These are phyloP conservation scores for Ibidorhyncha struthersii DNA, from an alignment of 2,113 vertebrate genomes.

Conservation along the genomic window DNA sequence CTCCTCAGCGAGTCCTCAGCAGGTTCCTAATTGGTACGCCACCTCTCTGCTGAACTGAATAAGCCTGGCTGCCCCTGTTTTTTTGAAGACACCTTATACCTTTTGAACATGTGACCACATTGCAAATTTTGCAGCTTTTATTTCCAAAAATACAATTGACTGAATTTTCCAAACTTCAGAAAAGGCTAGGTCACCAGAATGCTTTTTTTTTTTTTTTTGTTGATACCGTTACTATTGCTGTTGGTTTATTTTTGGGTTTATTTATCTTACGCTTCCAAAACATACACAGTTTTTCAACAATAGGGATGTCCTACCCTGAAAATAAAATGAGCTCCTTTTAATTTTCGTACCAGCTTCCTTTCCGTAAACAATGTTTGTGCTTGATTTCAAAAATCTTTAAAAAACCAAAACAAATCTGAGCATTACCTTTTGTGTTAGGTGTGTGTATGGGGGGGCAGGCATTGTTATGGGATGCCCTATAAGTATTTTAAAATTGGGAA, in stretches of 20 bases:
- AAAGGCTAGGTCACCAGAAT: background rate
- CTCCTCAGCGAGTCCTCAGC: too few species aligned
- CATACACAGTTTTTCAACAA: background rate
- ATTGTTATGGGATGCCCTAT: background rate
- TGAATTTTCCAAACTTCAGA: background rate
- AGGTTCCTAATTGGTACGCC: background rate
- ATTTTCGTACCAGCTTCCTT: background rate
- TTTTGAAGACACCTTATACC: background rate
- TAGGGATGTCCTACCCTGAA: background rate
- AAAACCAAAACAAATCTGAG: background rate
- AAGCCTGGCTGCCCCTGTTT: background rate
- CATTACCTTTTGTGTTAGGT: background rate
- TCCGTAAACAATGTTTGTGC: background rate
- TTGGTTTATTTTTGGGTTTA: background rate
- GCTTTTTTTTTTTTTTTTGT: background rate
- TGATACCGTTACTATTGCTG: background rate
- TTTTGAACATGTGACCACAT: background rate
- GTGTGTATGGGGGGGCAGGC: fast-evolving
- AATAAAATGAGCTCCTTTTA: background rate
- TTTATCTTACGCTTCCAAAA: background rate
- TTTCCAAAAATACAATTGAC: background rate
- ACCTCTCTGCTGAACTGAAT: background rate
- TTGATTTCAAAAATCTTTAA: background rate
- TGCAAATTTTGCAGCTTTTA: background rate
- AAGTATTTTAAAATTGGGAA: background rate